phyloP scores from a whole-genome alignment of 2,797 vertebrate genomes.

The Scolopax bukidnonensis region DNA sequence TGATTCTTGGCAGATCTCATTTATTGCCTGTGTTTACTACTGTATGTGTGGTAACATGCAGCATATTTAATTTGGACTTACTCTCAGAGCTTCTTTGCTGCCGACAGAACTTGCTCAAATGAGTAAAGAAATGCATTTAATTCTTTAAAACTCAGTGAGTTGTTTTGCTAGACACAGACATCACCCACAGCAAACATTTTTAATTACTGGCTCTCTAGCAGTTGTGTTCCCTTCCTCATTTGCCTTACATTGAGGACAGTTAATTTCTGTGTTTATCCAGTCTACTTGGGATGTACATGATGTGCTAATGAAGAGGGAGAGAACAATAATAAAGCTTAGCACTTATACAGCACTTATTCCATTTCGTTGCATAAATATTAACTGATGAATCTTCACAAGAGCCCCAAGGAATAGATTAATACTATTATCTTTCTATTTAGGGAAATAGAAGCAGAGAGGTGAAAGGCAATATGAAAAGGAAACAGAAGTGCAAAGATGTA shows the following conservation, averaged over 20 bases:
- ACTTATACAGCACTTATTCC: constrained; percentile 6
- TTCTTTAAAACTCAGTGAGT: background rate
- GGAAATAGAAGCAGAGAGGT: background rate
- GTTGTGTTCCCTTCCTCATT: background rate
- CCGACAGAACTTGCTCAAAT: background rate
- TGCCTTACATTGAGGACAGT: background rate
- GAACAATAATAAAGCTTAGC: constrained; percentile 26
- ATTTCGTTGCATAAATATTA: constrained; percentile 42
- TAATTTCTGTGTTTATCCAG: constrained; percentile 48
- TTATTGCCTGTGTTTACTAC: background rate
- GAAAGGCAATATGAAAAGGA: background rate
- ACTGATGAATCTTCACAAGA: constrained; percentile 19
- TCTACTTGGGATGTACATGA: background rate
- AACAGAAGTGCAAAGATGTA: background rate
- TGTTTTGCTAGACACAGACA: background rate
- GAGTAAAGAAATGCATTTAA: background rate
- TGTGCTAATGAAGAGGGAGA: constrained; percentile 33
- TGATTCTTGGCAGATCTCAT: background rate
- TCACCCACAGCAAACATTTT: background rate
- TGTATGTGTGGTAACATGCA: background rate
- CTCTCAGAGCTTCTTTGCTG: background rate
- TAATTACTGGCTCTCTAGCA: background rate
- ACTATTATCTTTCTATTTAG: constrained; percentile 40
- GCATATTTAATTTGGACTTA: background rate
- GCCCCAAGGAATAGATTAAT: constrained; percentile 21